Conservation (phyloP, 1,140 invertebrate genomes). For the Ostrea edulis region DNA sequence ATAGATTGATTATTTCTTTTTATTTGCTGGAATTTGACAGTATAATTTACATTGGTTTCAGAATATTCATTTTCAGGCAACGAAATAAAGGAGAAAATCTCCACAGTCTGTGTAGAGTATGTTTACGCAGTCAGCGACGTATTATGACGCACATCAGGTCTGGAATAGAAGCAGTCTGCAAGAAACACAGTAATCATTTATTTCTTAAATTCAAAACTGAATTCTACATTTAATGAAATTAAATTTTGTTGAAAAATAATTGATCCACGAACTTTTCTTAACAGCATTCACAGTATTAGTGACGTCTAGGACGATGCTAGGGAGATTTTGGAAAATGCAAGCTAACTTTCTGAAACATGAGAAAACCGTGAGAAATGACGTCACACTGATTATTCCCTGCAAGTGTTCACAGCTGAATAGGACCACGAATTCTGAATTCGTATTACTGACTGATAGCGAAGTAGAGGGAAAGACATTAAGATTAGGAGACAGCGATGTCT, state of each 20-base stretch:
- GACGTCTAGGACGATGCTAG: background rate
- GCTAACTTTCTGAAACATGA: background rate
- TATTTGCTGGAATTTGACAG: no score
- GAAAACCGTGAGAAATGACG: background rate
- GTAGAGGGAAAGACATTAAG: background rate
- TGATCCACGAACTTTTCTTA: background rate
- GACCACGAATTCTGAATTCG: background rate
- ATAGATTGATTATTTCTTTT: no score
- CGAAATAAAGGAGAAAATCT: no score
- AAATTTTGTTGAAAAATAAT: background rate
- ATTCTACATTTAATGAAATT: background rate
- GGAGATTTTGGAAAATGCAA: background rate
- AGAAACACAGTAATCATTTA: background rate
- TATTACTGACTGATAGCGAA: constrained; percentile 7
- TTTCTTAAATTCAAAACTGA: background rate
- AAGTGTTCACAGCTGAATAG: background rate
- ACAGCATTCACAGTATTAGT: background rate
- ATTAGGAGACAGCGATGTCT: background rate
- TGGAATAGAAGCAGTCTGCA: background rate
- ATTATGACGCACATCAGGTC: background rate
- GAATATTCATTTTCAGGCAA: no score
- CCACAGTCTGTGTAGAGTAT: background rate
- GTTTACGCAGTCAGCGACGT: background rate
- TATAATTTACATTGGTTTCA: no score
- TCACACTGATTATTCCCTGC: background rate